Evolutionary conservation across 2,113 vertebrate species (phyloP).

Genomic region (Podarcis raffonei): DNA sequence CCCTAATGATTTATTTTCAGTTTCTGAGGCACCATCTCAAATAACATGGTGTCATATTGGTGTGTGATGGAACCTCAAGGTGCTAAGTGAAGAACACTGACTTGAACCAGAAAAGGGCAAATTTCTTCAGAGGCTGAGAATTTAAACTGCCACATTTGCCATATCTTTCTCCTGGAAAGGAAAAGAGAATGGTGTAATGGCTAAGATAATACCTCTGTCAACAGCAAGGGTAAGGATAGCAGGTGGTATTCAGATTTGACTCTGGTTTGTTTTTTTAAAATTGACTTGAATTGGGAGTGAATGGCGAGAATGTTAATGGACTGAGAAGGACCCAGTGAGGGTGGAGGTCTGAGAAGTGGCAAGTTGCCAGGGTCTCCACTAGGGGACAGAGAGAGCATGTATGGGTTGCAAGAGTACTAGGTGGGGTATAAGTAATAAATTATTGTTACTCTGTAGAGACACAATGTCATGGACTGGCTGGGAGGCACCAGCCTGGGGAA

Average conservation of each 20-base stretch:
- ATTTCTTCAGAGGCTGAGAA: conserved; percentile 29
- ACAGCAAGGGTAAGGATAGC: conserved; percentile 40
- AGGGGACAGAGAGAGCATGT: neutral
- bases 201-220: conserved; percentile 36
- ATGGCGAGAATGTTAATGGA: conserved; percentile 46
- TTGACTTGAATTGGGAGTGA: conserved; percentile 51
- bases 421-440: no score
- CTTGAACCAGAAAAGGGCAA: conserved; percentile 11
- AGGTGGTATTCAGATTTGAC: conserved; percentile 42
- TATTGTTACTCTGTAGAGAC: no score
- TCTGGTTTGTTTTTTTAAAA: conserved; percentile 18
- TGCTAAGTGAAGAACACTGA: conserved; percentile 52
- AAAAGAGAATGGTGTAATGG: neutral
- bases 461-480: no score
- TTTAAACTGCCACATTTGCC: conserved; percentile 27
- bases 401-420: neutral
- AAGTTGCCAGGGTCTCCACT: neutral
- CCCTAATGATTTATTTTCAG: conserved; percentile 59
- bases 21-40: conserved; percentile 50
- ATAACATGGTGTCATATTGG: conserved; percentile 33
- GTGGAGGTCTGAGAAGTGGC: neutral
- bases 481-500: no score
- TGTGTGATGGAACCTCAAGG: conserved; percentile 27
- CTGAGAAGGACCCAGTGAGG: neutral
- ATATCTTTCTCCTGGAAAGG: conserved; percentile 11